A percentile compares a stretch with the other conserved stretches of the same genome.
Conservation (phyloP, 2,113 vertebrate species). For the Toxotes jaculatrix region DNA sequence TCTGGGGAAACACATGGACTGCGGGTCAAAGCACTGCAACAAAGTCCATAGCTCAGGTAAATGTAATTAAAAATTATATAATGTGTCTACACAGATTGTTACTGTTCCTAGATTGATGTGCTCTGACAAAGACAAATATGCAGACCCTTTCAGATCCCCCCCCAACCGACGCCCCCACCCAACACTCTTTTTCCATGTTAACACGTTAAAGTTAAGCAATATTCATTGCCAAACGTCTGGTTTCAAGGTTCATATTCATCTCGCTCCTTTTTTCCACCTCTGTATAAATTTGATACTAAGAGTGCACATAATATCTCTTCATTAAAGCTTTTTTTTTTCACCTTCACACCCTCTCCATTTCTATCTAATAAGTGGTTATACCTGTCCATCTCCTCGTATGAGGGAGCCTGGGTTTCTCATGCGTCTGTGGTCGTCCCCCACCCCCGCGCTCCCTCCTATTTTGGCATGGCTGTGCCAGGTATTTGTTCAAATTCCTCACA, state of each 20-base stretch:
- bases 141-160: neutral
- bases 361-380: slow-evolving; percentile 33
- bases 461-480: slow-evolving; percentile 87
- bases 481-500: slow-evolving; percentile 91
- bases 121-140: slow-evolving; percentile 69
- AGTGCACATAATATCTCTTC: slow-evolving; percentile 13
- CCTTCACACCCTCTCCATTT: slow-evolving; percentile 21
- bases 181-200: slow-evolving; percentile 18
- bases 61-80: slow-evolving; percentile 71
- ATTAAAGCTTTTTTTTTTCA: slow-evolving; percentile 23
- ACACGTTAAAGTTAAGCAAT: slow-evolving; percentile 39
- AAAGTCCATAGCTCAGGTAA: slow-evolving; percentile 64
- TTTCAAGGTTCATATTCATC: slow-evolving; percentile 26
- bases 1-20: slow-evolving; percentile 10
- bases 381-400: slow-evolving; percentile 48
- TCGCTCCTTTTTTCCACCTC: neutral
- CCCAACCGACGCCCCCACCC: neutral
- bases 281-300: neutral
- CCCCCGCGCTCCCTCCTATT: slow-evolving; percentile 53
- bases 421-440: slow-evolving; percentile 29
- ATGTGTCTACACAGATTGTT: slow-evolving; percentile 33
- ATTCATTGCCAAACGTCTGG: slow-evolving; percentile 16
- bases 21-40: slow-evolving; percentile 53
- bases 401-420: slow-evolving; percentile 56
- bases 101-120: slow-evolving; percentile 50